Evolutionary conservation across 2,888 invertebrate species (phyloP).

Genomic region (Temnothorax unifasciatus): DNA sequence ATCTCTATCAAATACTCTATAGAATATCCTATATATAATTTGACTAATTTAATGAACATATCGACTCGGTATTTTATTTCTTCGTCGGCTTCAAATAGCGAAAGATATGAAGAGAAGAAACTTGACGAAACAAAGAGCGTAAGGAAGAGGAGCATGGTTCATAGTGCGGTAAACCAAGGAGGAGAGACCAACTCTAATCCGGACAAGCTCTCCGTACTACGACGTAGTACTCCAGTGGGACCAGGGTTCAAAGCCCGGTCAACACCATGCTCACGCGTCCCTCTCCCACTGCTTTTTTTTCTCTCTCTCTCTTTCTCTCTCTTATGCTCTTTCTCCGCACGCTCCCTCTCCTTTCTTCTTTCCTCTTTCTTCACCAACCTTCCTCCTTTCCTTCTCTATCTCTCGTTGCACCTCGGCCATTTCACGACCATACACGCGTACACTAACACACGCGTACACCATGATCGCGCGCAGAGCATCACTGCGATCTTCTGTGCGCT

Average conservation of each 20-base stretch:
- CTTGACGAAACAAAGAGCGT: conserved; percentile 41
- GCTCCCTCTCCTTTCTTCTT: conserved; percentile 32
- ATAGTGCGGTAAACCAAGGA: conserved; percentile 70
- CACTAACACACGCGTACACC: conserved; percentile 37
- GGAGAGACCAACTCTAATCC: conserved; percentile 72
- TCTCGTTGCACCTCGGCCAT: conserved; percentile 62
- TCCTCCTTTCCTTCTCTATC: conserved; percentile 37
- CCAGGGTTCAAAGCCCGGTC: conserved; percentile 83
- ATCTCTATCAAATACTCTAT: background rate
- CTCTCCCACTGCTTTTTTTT: conserved; percentile 59
- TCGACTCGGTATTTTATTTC: background rate
- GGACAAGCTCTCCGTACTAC: conserved; percentile 75
- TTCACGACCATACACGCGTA: conserved; percentile 59
- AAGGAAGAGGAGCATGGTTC: conserved; percentile 64
- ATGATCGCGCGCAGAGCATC: conserved; percentile 53
- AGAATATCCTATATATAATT: background rate
- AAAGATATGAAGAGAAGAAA: conserved; percentile 11
- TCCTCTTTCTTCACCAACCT: conserved; percentile 24
- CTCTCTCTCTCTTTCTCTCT: conserved; percentile 38
- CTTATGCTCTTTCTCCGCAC: conserved; percentile 34
- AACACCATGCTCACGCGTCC: conserved; percentile 77
- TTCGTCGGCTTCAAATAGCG: background rate
- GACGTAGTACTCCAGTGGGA: conserved; percentile 81
- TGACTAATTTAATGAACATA: background rate
- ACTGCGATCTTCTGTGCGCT: conserved; percentile 59